Evolutionary conservation across 2,797 vertebrate species (phyloP).

Genomic region (Perodicticus potto): DNA sequence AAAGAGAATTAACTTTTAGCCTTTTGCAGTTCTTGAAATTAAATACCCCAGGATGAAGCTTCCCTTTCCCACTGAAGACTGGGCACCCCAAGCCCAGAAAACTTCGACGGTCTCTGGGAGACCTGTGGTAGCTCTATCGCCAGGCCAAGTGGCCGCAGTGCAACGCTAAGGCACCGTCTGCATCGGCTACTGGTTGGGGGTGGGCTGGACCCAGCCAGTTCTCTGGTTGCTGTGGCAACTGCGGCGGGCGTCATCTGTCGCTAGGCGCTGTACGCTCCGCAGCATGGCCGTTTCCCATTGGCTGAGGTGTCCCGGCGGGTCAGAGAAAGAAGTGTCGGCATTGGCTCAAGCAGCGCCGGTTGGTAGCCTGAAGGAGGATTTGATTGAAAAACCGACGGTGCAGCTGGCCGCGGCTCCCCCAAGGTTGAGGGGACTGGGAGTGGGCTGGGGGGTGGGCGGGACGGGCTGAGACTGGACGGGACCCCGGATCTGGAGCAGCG

Average conservation of each 20-base stretch:
- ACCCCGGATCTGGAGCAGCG: background rate
- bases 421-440: background rate
- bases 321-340: background rate
- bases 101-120: background rate
- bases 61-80: background rate
- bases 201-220: background rate
- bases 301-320: accelerated
- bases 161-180: no score
- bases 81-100: background rate
- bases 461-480: background rate
- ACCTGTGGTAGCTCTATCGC: background rate
- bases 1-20: background rate
- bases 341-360: constrained; percentile 70
- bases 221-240: constrained; percentile 64
- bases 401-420: accelerated
- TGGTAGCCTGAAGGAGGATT: background rate
- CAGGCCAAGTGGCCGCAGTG: accelerated
- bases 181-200: accelerated
- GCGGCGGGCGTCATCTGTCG: constrained; percentile 43
- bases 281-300: constrained; percentile 67
- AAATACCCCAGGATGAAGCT: background rate
- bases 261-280: accelerated
- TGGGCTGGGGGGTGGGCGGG: background rate
- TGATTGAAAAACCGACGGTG: constrained; percentile 62
- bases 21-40: background rate